phyloP scores from a whole-genome alignment of 2,797 vertebrate genomes.

The Liasis olivaceus region DNA sequence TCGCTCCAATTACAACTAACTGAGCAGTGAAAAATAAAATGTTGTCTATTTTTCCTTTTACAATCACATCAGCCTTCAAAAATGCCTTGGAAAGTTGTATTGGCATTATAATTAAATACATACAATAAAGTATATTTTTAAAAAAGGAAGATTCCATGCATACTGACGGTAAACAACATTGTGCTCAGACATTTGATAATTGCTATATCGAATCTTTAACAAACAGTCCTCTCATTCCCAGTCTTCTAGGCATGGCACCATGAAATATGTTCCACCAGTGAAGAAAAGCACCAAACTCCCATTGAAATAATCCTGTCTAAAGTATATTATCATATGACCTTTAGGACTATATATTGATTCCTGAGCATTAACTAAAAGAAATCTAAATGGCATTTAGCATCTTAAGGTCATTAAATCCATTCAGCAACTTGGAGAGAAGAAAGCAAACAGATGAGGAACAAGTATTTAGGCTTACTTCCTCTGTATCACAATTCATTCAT shows the following conservation, averaged over 20 bases:
- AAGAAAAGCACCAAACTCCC: not conserved
- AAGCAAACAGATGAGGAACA: not conserved
- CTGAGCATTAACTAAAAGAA: conserved; percentile 10
- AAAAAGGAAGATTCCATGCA: not conserved
- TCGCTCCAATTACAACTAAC: not conserved
- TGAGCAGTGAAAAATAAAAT: not conserved
- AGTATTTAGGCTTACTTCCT: not conserved
- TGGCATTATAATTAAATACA: conserved; percentile 17
- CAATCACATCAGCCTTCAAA: conserved; percentile 37
- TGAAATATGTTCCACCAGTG: conserved; percentile 19
- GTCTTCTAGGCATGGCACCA: not conserved
- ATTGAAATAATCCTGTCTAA: conserved; percentile 10
- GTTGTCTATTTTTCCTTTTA: conserved; percentile 34
- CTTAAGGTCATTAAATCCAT: conserved; percentile 35
- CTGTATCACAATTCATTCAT: not conserved
- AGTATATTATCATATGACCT: conserved; percentile 23
- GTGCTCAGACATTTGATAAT: conserved; percentile 37
- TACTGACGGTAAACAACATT: conserved; percentile 44
- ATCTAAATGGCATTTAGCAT: conserved; percentile 21
- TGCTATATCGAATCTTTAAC: conserved; percentile 44
- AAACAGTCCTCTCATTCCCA: not conserved
- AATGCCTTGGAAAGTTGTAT: conserved; percentile 32
- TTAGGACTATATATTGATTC: conserved; percentile 16
- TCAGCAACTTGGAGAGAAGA: conserved; percentile 8
- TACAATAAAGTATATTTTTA: conserved; percentile 28